Percentiles rank a stretch among this genome's conserved stretches.
These are phyloP conservation scores for Calameuta idolon DNA, from an alignment of 2,888 invertebrate species.

Conservation along the genomic window DNA sequence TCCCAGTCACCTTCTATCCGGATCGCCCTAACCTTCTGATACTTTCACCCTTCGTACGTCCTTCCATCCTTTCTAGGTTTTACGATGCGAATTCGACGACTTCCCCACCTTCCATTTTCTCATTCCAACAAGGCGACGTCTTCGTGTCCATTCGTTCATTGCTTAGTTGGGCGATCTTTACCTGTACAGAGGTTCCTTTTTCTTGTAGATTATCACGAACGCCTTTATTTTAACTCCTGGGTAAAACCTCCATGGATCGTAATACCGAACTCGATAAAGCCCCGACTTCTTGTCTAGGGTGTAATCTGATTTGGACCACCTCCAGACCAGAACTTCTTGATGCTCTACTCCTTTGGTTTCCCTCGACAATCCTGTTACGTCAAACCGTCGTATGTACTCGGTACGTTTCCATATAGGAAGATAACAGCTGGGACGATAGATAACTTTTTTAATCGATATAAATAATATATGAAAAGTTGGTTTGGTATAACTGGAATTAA, in stretches of 20 bases:
- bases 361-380: slow-evolving; percentile 62
- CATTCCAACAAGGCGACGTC: not conserved
- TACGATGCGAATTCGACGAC: slow-evolving; percentile 4
- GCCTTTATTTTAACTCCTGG: not conserved
- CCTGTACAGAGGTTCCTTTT: not conserved
- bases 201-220: not conserved
- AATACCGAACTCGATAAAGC: slow-evolving; percentile 19
- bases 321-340: slow-evolving; percentile 45
- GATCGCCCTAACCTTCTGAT: slow-evolving; percentile 4
- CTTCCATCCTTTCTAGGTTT: slow-evolving; percentile 17
- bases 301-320: slow-evolving; percentile 60
- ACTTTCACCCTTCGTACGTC: slow-evolving; percentile 30
- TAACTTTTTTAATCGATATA: not conserved
- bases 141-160: not conserved
- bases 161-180: not conserved
- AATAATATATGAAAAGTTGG: not conserved
- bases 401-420: not conserved
- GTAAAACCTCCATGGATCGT: not conserved
- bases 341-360: slow-evolving; percentile 63
- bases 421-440: not conserved
- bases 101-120: not conserved
- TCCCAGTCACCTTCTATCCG: slow-evolving; percentile 30
- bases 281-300: slow-evolving; percentile 26
- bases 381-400: slow-evolving; percentile 33
- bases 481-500: not conserved